Conservation (phyloP, 1,140 invertebrate species). For the Neodiprion pinetum region DNA sequence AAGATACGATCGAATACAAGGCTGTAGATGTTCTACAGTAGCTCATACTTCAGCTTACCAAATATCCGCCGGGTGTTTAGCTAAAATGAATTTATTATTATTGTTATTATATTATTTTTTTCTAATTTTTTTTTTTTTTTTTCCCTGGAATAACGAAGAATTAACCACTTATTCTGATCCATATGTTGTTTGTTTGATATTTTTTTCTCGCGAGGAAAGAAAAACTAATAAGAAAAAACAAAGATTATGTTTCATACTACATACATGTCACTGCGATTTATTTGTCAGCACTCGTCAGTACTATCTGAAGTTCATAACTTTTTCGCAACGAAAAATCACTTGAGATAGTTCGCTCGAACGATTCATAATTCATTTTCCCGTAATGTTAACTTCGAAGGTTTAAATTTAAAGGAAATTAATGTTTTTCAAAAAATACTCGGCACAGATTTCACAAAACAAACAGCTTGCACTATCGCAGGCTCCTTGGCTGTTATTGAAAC, state of each 20-base stretch:
- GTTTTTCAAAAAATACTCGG: constrained; percentile 42
- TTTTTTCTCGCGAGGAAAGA: neutral
- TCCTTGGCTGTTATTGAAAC: constrained; percentile 54
- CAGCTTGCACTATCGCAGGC: constrained; percentile 37
- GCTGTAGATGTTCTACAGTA: constrained; percentile 35
- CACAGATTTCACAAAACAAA: constrained; percentile 40
- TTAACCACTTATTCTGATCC: neutral
- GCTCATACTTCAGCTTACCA: constrained; percentile 42
- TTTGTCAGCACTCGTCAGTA: neutral
- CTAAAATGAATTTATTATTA: neutral
- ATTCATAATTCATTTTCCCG: neutral
- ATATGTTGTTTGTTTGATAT: neutral
- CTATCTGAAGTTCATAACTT: neutral
- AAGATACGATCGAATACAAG: constrained; percentile 8
- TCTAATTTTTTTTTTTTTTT: neutral
- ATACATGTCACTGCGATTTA: neutral
- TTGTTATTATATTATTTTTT: neutral
- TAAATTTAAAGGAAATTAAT: neutral
- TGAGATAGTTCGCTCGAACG: neutral
- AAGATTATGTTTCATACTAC: neutral
- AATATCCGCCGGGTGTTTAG: constrained; percentile 41
- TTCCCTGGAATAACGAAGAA: neutral
- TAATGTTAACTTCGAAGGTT: neutral
- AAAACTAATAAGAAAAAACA: too few relatives aligned
- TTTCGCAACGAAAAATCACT: neutral